Evolutionary conservation across 2,113 vertebrate genomes (phyloP), one percentile per base, ranked within the genome.

Genomic region (Podocnemis expansa): DNA sequence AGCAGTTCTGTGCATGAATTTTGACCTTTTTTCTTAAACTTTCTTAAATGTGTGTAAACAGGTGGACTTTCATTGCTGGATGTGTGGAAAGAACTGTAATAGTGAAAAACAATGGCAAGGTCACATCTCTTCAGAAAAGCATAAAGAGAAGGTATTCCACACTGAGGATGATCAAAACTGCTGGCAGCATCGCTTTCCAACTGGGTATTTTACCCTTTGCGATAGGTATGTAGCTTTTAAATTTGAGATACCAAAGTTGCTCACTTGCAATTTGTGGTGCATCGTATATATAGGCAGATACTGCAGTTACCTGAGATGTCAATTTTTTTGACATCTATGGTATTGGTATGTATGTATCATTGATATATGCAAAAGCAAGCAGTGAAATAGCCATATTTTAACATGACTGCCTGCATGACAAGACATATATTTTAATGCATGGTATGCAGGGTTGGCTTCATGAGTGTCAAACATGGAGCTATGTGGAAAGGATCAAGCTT

Each of bases 41-140:
- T 95, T 81, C 85, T 38, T 76, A 89, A 95, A 81, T 91, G 58
- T 29, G 5, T 90, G 41, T 86, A 1, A 89, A 85, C 90, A 99
- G 99, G 99, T 98, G 82, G 99, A 99, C 91, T 99, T 99, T 84
- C 99, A 99, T 96, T 99, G 99, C 94, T 99, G 99, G 99, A 98
- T 99, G 97, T 99, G 99, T 92, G 99, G 99, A 86, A 99, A 99
- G 96, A 99, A 99, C 98, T 99, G 99, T 96, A 99, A 99, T 97
- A 99, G 99, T 7, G 99, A 99, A 94, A 99, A 99, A 95, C 99
- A 99, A 97, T 99, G 99, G 99, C 99, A 99, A 96, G 99, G 99
- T 97, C 99, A 99, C 95, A 99, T 99, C 97, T 99, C 99, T 19
- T 99, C 99, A 1, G 99, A 99, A 93, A 99, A 99, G 98, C 99